A percentile compares a stretch with the other conserved stretches of the same genome.
Evolutionary conservation across 1,140 invertebrate species (phyloP).

Genomic region (Olivierus martensii): DNA sequence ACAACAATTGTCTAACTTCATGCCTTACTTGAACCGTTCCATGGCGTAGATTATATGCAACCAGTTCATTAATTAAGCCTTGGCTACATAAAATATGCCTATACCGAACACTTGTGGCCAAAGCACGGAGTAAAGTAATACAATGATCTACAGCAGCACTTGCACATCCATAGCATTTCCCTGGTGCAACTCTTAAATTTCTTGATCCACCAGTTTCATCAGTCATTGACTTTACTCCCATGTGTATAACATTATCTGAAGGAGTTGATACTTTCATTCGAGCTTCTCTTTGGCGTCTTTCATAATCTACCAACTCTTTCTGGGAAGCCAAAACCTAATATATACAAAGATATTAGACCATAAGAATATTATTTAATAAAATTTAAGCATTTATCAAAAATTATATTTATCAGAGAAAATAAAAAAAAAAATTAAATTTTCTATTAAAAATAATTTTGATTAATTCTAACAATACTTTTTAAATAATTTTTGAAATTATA

Average conservation of each 20-base stretch:
- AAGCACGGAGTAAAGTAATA: constrained; percentile 75
- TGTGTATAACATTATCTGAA: background rate
- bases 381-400: no score
- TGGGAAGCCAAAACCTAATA: constrained; percentile 62
- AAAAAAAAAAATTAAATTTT: no score
- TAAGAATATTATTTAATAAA: no score
- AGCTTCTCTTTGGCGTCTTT: constrained; percentile 56
- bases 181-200: constrained; percentile 10
- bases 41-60: constrained; percentile 66
- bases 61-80: constrained; percentile 75
- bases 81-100: constrained; percentile 65
- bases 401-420: no score
- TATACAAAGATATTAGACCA: background rate
- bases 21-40: constrained; percentile 51
- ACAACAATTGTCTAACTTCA: constrained; percentile 72
- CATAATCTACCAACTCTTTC: constrained; percentile 81
- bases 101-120: constrained; percentile 66
- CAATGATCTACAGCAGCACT: constrained; percentile 74
- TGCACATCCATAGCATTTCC: constrained; percentile 38
- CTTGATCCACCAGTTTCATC: constrained; percentile 4
- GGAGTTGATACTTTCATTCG: constrained; percentile 3
- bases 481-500: no score
- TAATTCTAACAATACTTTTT: no score
- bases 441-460: no score
- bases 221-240: constrained; percentile 2